These are phyloP conservation scores for Aelia acuminata DNA, from an alignment of 2,888 invertebrate genomes.

Conservation along the genomic window DNA sequence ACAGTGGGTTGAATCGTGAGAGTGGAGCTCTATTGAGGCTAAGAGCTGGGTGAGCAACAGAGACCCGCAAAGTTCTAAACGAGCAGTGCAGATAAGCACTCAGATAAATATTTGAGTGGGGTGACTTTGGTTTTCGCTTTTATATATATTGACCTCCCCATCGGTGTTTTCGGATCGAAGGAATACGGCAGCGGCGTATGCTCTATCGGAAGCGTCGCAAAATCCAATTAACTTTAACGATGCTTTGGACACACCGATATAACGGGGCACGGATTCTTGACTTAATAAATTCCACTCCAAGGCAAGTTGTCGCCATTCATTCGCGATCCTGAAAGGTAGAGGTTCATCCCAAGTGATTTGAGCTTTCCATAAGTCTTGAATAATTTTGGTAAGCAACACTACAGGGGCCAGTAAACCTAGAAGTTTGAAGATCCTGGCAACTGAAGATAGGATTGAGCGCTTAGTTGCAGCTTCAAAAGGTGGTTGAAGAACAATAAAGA, in stretches of 20 bases:
- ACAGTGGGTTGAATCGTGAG: no score
- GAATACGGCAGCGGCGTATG: neutral
- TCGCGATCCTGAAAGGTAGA: slow-evolving; percentile 54
- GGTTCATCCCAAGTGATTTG: slow-evolving; percentile 65
- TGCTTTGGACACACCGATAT: neutral
- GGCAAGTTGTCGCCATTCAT: slow-evolving; percentile 47
- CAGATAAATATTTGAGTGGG: neutral
- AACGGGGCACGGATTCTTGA: neutral
- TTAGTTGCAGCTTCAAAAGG: no score
- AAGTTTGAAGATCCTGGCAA: slow-evolving; percentile 63
- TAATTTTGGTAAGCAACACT: slow-evolving; percentile 63
- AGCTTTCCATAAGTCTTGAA: slow-evolving; percentile 65
- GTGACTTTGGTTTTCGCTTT: slow-evolving; percentile 22
- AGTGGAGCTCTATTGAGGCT: no score
- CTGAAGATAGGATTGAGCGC: neutral
- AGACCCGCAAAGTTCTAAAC: no score
- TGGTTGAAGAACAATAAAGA: no score
- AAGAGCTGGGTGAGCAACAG: no score
- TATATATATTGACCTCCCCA: neutral
- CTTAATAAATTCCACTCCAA: neutral
- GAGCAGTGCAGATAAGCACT: no score
- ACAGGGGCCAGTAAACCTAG: slow-evolving; percentile 63
- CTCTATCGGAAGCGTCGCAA: neutral
- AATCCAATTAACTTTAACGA: neutral
- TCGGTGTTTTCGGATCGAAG: neutral